Percentiles rank a stretch among this genome's conserved stretches.
These are phyloP conservation scores for Parnassius mnemosyne DNA, from an alignment of 2,888 invertebrate species.

Conservation along the genomic window DNA sequence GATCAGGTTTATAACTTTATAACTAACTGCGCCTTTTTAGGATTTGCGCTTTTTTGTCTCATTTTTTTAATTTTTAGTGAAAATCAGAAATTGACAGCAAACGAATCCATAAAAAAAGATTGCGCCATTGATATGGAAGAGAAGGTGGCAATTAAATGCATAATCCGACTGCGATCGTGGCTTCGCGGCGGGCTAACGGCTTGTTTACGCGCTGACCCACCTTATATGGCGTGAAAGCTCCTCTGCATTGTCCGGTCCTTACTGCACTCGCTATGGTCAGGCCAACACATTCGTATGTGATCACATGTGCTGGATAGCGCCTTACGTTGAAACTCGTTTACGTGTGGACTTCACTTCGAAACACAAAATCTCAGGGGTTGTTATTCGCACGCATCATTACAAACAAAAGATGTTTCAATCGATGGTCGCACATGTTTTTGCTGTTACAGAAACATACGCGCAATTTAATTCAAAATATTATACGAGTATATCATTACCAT, in stretches of 20 bases:
- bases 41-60: too few species aligned
- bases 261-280: constrained; percentile 54
- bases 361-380: background rate
- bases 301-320: constrained; percentile 24
- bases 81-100: too few species aligned
- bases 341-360: background rate
- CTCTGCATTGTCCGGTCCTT: constrained; percentile 68
- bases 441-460: too few species aligned
- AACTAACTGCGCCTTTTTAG: too few species aligned
- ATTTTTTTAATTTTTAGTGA: too few species aligned
- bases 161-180: constrained; percentile 68
- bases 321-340: constrained; percentile 8
- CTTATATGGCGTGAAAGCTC: constrained; percentile 78
- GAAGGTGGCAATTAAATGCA: constrained; percentile 69
- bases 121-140: constrained; percentile 43
- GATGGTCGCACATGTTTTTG: too few species aligned
- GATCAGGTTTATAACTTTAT: too few species aligned
- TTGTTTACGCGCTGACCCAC: constrained; percentile 64
- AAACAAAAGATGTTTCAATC: too few species aligned
- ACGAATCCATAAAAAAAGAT: background rate
- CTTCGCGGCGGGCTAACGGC: constrained; percentile 61
- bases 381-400: background rate
- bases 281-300: constrained; percentile 54
- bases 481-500: too few species aligned
- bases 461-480: too few species aligned